These are phyloP conservation scores for Borostomias antarcticus DNA, from an alignment of 2,797 vertebrate species.

Conservation along the genomic window DNA sequence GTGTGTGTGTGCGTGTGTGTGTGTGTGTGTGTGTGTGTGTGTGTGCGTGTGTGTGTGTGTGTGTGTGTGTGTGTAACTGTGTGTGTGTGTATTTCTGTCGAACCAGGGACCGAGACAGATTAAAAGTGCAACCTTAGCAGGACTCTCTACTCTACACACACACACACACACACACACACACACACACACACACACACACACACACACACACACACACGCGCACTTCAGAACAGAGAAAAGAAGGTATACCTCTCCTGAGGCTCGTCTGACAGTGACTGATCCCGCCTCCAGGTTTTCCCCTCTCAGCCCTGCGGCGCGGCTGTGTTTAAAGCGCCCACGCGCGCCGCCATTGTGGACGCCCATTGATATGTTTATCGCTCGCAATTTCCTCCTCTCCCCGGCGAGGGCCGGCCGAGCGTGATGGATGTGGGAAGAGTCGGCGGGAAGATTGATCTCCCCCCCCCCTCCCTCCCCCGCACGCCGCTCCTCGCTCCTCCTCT, in stretches of 20 bases:
- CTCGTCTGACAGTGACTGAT: slow-evolving; percentile 29
- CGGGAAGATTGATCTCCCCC: slow-evolving; percentile 77
- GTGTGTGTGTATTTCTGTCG: slow-evolving; percentile 41
- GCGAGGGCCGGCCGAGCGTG: slow-evolving; percentile 6
- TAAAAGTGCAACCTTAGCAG: slow-evolving; percentile 62
- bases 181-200: too few relatives aligned
- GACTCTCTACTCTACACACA: too few relatives aligned
- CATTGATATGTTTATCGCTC: slow-evolving; percentile 60
- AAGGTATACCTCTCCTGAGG: background rate
- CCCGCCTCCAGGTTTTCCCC: slow-evolving; percentile 17
- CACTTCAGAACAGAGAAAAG: background rate
- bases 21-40: too few relatives aligned
- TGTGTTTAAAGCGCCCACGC: slow-evolving; percentile 31
- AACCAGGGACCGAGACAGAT: slow-evolving; percentile 46
- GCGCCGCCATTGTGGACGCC: slow-evolving; percentile 37
- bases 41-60: slow-evolving; percentile 1
- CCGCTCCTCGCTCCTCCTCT: background rate
- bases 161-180: too few relatives aligned
- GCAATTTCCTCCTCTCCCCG: slow-evolving; percentile 41
- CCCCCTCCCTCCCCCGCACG: slow-evolving; percentile 29
- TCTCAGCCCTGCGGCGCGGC: slow-evolving; percentile 15
- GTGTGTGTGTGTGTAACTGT: background rate
- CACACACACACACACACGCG: slow-evolving; percentile 20
- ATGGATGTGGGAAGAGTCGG: slow-evolving; percentile 23
- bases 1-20: too few relatives aligned